Percentiles rank a stretch among this genome's conserved stretches.
Conservation (phyloP, 64 coral and sea anemone genomes). For the Stichodactyla helianthus region DNA sequence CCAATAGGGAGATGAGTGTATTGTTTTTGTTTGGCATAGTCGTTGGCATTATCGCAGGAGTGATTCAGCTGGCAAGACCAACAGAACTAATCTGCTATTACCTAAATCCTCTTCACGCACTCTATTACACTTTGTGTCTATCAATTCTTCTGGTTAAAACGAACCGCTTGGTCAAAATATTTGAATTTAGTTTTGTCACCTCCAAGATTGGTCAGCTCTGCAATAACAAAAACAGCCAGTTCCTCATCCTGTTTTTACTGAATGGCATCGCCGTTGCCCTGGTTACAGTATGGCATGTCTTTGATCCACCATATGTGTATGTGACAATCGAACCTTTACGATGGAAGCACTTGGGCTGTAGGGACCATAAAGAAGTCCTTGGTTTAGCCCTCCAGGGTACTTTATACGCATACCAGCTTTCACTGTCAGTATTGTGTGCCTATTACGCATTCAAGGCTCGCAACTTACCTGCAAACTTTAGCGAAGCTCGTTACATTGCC, state of each 20-base stretch:
- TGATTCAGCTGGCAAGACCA: conserved; percentile 17
- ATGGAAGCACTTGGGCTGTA: conserved; percentile 27
- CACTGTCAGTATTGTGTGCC: conserved; percentile 46
- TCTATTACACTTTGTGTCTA: conserved; percentile 43
- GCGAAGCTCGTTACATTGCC: conserved; percentile 66
- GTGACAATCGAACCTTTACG: conserved; percentile 20
- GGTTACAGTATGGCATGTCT: conserved; percentile 19
- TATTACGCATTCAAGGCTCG: conserved; percentile 81
- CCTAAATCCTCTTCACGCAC: conserved; percentile 4
- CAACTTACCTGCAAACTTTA: conserved; percentile 78
- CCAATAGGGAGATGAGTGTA: conserved; percentile 35
- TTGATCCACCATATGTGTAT: conserved; percentile 44
- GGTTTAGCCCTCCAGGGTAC: conserved; percentile 28
- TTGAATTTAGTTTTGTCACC: conserved; percentile 43
- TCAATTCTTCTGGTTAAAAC: conserved; percentile 71
- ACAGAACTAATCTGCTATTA: conserved; percentile 30
- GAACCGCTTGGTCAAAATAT: conserved; percentile 53
- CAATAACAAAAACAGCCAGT: conserved; percentile 40
- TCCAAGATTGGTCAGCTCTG: conserved; percentile 14
- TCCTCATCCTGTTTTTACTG: conserved; percentile 38
- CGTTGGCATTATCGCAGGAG: not conserved
- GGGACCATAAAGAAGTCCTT: not conserved
- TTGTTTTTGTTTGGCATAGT: conserved; percentile 31
- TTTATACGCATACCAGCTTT: conserved; percentile 49
- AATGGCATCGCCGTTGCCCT: conserved; percentile 41